phyloP scores from a whole-genome alignment of 2,888 invertebrate genomes.

The Microchrysa polita region DNA sequence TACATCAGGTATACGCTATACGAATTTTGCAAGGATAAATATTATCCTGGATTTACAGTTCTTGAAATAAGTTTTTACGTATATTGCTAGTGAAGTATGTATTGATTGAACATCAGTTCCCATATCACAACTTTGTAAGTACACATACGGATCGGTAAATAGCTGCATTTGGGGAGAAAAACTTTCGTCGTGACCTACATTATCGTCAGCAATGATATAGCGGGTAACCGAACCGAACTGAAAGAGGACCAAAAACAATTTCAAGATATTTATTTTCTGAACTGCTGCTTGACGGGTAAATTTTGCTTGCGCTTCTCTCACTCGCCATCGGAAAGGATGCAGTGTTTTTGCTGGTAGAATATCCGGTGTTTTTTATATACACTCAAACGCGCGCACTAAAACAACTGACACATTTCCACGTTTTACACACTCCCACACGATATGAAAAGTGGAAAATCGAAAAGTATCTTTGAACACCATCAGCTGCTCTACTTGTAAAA shows the following conservation, averaged over 20 bases:
- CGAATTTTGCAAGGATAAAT: too few relatives aligned
- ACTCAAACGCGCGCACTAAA: not conserved
- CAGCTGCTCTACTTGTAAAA: slow-evolving; percentile 1
- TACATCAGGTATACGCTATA: too few relatives aligned
- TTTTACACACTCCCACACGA: not conserved
- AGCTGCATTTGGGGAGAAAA: not conserved
- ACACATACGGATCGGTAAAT: too few relatives aligned
- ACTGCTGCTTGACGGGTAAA: not conserved
- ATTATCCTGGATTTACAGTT: too few relatives aligned
- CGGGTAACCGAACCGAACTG: too few relatives aligned
- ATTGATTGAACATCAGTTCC: too few relatives aligned
- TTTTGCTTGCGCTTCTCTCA: too few relatives aligned
- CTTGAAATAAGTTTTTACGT: too few relatives aligned
- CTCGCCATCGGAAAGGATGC: not conserved
- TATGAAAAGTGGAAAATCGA: slow-evolving; percentile 24
- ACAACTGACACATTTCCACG: slow-evolving; percentile 20
- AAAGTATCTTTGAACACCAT: slow-evolving; percentile 24
- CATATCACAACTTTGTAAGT: too few relatives aligned
- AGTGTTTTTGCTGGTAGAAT: not conserved
- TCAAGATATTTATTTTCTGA: slow-evolving; percentile 3
- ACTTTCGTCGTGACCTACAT: not conserved
- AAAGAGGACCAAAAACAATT: not conserved
- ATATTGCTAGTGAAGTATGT: too few relatives aligned
- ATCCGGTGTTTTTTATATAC: not conserved
- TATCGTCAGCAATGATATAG: not conserved